Evolutionary conservation across 37 sponge, comb jelly and placozoan genomes (phyloP), one percentile per base, ranked within the genome.

Genomic region (Theonella swinhoei): DNA sequence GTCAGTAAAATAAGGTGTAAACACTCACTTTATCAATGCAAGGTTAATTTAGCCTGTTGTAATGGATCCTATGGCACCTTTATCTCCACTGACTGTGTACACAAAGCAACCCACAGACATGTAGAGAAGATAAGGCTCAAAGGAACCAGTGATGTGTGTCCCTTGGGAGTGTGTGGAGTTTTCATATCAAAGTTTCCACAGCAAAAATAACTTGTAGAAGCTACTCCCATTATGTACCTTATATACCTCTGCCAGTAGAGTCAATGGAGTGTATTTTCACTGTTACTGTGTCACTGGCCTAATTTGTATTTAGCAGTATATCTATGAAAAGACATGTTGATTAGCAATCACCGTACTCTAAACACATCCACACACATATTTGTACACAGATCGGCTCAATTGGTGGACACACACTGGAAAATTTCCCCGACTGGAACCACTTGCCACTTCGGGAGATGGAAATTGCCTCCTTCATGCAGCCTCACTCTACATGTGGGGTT

Each of bases 401-500:
- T 96, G 96, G 96, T 96, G 96, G 93, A 67, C 88, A 0, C 54
- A 66, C 2, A 80, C 85, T 32, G 91, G 96, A 5, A 78, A 88
- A 36, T 77, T 79, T 25, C 86, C 91, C 23, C 68, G 70, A 1
- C 83, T 96, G 36, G 86, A 82, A 26, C 98, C 98, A 2, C 78
- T 98, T 61, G 84, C 85, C 31, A 98, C 98, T 19, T 84, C 88
- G 5, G 98, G 98, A 32, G 98, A 98, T 75, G 98, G 98, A 3
- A 98, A 98, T 84, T 98, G 98, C 70, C 87, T 98, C 32, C 82
- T 98, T 4, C 98, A 98, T 79, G 98, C 98, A 39, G 98, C 94
- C 33, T 93, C 94, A 17, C 88, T 95, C 70, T 94, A 89, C 62
- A 93, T 98, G 85, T 95, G 94, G 92, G 98, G 98, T 7, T 75